Evolutionary conservation across 2,113 vertebrate species (phyloP).

Genomic region (Thinocorus orbignyianus): DNA sequence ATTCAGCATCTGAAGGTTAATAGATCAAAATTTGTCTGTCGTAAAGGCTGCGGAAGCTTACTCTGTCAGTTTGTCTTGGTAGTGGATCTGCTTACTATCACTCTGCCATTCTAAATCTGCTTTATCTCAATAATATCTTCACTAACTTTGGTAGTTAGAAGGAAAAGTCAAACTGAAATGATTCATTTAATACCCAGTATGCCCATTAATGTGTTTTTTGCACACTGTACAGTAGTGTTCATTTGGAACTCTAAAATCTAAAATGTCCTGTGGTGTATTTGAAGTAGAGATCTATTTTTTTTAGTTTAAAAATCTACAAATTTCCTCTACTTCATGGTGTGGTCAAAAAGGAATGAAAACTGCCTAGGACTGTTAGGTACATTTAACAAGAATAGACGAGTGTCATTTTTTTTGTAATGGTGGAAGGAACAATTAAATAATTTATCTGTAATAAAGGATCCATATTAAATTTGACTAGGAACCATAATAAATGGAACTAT

Average conservation of each 20-base stretch:
- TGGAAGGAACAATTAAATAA: background rate
- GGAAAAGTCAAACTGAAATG: slow-evolving; percentile 11
- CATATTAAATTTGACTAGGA: background rate
- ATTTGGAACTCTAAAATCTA: slow-evolving; percentile 41
- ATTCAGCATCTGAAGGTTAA: background rate
- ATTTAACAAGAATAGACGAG: background rate
- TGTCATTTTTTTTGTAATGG: slow-evolving; percentile 22
- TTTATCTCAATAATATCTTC: background rate
- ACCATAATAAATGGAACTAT: background rate
- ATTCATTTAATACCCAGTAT: slow-evolving; percentile 23
- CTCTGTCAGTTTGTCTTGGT: background rate
- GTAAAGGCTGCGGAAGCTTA: background rate
- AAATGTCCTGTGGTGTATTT: slow-evolving; percentile 34
- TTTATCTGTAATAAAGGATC: background rate
- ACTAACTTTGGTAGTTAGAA: background rate
- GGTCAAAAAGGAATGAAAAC: background rate
- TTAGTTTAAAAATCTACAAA: slow-evolving; percentile 5
- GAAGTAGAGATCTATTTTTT: slow-evolving; percentile 37
- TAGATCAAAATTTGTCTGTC: background rate
- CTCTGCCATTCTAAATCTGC: background rate
- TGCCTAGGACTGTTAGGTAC: background rate
- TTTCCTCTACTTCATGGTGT: background rate
- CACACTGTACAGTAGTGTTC: background rate
- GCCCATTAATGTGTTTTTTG: background rate
- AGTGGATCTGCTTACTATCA: background rate